These are phyloP conservation scores for Dryas iulia DNA, from an alignment of 1,140 invertebrate genomes.

Conservation along the genomic window DNA sequence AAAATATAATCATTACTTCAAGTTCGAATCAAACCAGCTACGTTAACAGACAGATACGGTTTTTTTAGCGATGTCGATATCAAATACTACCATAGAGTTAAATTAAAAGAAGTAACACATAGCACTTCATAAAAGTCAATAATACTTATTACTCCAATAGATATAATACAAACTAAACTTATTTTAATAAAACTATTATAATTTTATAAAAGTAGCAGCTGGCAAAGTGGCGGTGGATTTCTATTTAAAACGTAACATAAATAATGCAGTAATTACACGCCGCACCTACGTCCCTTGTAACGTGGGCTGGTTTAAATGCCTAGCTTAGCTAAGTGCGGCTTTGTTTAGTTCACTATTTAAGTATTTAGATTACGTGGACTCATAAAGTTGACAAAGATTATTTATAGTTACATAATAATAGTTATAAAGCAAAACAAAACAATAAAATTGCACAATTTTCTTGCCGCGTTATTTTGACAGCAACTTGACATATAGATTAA, in stretches of 20 bases:
- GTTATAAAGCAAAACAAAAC: too few species aligned
- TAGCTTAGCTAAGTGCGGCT: neutral
- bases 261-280: neutral
- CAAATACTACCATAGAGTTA: too few species aligned
- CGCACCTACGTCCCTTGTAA: neutral
- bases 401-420: neutral
- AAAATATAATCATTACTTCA: too few species aligned
- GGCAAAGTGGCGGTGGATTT: neutral
- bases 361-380: neutral
- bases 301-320: neutral
- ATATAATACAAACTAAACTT: neutral
- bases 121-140: too few species aligned
- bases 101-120: too few species aligned
- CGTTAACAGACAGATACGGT: too few species aligned
- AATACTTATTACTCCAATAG: too few species aligned
- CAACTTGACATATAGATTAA: too few species aligned
- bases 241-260: slow-evolving; percentile 7
- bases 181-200: neutral
- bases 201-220: neutral
- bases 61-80: too few species aligned
- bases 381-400: neutral
- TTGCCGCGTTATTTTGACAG: too few species aligned
- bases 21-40: too few species aligned
- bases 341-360: neutral
- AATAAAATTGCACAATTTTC: neutral